A percentile compares a stretch with the other conserved stretches of the same genome.
Evolutionary conservation across 1,140 invertebrate species (phyloP).

Genomic region (Papilio xuthus): DNA sequence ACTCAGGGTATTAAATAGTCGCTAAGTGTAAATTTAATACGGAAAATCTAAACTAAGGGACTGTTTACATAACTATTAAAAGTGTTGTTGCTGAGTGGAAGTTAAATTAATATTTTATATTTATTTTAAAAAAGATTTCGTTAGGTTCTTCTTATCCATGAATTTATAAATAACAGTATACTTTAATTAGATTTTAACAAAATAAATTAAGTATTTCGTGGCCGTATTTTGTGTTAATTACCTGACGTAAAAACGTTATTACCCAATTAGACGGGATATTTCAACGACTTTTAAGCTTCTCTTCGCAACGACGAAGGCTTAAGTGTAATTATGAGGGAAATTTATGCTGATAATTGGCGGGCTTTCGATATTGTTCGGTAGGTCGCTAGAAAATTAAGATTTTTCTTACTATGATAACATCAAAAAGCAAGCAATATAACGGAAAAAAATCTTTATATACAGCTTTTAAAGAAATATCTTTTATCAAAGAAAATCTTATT

Average conservation of each 20-base stretch:
- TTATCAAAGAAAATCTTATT: slow-evolving; percentile 17
- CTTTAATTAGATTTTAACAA: background rate
- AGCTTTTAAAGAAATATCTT: background rate
- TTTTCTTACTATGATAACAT: background rate
- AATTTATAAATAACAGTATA: background rate
- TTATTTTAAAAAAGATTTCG: background rate
- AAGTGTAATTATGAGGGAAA: slow-evolving; percentile 14
- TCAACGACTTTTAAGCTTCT: slow-evolving; percentile 24
- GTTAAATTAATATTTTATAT: background rate
- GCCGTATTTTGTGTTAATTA: slow-evolving; percentile 14
- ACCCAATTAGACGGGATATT: slow-evolving; percentile 21
- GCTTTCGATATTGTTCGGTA: background rate
- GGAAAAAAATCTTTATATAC: too few species aligned
- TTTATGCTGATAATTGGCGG: slow-evolving; percentile 11
- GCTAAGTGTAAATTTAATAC: background rate
- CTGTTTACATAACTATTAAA: background rate
- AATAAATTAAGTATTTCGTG: background rate
- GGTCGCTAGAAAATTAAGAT: background rate
- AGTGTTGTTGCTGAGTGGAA: background rate
- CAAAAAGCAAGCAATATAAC: background rate
- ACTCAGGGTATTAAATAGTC: background rate
- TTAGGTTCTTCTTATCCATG: background rate
- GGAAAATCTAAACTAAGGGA: background rate
- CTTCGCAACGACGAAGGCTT: slow-evolving; percentile 4
- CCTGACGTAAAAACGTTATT: slow-evolving; percentile 19